Evolutionary conservation across 2,888 invertebrate genomes (phyloP).

Genomic region (Chymomyza caudatula): DNA sequence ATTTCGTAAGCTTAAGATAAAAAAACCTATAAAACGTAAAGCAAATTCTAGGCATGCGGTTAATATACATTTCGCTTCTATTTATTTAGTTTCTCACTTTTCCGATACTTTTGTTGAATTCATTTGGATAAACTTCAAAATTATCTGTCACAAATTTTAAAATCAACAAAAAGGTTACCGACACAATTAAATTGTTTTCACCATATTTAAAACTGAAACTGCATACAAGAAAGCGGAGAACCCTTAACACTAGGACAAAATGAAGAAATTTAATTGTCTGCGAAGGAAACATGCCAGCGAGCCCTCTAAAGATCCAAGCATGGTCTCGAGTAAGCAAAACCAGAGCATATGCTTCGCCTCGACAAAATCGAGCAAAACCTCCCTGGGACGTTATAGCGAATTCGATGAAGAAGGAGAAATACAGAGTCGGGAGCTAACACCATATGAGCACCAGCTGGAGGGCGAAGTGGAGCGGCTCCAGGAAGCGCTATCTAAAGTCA

Average conservation of each 20-base stretch:
- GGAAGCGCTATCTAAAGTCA: constrained; percentile 58
- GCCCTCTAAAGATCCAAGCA: too few relatives aligned
- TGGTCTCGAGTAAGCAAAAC: too few relatives aligned
- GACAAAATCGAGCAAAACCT: background rate
- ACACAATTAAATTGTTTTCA: background rate
- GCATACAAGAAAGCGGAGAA: background rate
- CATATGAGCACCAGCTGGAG: constrained; percentile 63
- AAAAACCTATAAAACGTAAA: too few relatives aligned
- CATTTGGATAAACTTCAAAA: background rate
- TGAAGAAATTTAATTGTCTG: background rate
- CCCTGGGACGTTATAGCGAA: constrained; percentile 46
- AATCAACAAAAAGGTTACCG: background rate
- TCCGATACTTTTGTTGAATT: too few relatives aligned
- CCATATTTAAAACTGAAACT: too few relatives aligned
- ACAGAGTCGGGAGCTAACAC: constrained; percentile 36
- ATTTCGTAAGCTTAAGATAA: too few relatives aligned
- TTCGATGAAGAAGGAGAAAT: constrained; percentile 26
- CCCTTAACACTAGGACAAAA: background rate
- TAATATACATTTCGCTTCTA: too few relatives aligned
- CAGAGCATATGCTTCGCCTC: background rate
- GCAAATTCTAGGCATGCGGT: too few relatives aligned
- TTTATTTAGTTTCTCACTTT: too few relatives aligned
- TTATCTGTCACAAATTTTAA: background rate
- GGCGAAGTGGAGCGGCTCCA: constrained; percentile 63
- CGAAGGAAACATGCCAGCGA: too few relatives aligned